Evolutionary conservation across 1,140 invertebrate species (phyloP).

Genomic region (Drosophila nigrodunni): DNA sequence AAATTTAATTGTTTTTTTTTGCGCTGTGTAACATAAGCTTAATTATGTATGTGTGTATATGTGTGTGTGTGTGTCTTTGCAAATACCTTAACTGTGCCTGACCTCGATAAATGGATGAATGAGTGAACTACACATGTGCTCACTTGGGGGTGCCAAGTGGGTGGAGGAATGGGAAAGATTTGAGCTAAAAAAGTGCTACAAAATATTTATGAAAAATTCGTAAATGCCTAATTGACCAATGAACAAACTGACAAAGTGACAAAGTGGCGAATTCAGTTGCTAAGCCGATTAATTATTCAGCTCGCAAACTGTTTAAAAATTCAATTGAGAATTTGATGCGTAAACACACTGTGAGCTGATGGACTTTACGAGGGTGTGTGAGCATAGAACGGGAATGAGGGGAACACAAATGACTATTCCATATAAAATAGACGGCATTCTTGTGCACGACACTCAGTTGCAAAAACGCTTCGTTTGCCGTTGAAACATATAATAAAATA

Average conservation of each 20-base stretch:
- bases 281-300: slow-evolving; percentile 36
- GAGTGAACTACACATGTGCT: slow-evolving; percentile 17
- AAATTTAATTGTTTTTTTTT: neutral
- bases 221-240: slow-evolving; percentile 16
- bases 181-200: slow-evolving; percentile 16
- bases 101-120: slow-evolving; percentile 9
- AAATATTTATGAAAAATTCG: slow-evolving; percentile 23
- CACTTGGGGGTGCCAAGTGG: neutral
- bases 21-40: neutral
- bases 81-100: neutral
- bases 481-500: neutral
- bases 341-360: neutral
- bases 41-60: neutral
- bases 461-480: slow-evolving; percentile 1
- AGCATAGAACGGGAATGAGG: neutral
- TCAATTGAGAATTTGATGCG: slow-evolving; percentile 18
- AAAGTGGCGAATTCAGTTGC: slow-evolving; percentile 6
- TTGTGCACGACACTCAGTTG: slow-evolving; percentile 12
- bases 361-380: neutral
- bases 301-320: slow-evolving; percentile 29
- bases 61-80: neutral
- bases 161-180: neutral
- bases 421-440: slow-evolving; percentile 27
- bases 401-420: neutral
- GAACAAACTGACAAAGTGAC: slow-evolving; percentile 16